Conservation (phyloP, 2,888 invertebrate genomes). For the Troides aeacus region DNA sequence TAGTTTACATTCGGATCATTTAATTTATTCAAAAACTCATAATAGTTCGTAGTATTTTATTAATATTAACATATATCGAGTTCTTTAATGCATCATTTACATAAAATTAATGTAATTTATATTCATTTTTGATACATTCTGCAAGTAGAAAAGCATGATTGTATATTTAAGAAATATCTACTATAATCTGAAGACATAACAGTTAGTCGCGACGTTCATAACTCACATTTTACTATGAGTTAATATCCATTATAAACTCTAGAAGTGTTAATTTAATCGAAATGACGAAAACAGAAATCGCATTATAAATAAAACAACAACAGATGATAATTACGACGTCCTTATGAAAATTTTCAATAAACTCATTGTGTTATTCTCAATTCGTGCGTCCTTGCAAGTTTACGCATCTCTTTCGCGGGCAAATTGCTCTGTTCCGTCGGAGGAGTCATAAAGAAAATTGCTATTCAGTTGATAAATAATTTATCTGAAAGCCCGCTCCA, state of each 20-base stretch:
- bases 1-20: neutral
- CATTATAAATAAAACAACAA: neutral
- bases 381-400: conserved; percentile 76
- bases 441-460: conserved; percentile 81
- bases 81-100: no score
- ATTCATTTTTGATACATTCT: neutral
- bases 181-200: no score
- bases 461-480: conserved; percentile 81
- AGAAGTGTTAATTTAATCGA: neutral
- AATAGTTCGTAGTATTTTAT: no score
- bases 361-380: conserved; percentile 71
- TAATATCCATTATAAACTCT: neutral
- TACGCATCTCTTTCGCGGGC: conserved; percentile 78
- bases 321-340: conserved; percentile 37
- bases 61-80: no score
- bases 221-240: no score
- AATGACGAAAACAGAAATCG: neutral
- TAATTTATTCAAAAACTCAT: no score
- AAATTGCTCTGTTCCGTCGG: conserved; percentile 79
- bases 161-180: neutral
- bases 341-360: conserved; percentile 70
- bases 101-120: no score
- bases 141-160: neutral
- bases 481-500: conserved; percentile 79
- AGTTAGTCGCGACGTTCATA: no score